Base-by-base conservation (phyloP, 1,140 invertebrate genomes). In the Intoshia linei region DNA sequence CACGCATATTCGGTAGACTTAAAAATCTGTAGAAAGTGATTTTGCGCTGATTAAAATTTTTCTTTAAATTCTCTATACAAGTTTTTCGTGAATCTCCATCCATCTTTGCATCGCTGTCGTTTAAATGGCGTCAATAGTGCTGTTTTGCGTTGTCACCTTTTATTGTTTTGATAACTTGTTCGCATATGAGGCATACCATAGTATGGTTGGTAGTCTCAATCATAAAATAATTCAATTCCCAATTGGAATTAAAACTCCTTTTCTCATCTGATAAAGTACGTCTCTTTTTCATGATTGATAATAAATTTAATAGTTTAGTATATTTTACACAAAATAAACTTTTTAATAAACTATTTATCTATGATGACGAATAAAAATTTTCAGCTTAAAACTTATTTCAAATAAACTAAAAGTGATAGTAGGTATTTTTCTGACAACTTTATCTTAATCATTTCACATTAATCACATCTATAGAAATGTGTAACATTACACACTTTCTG, bases 51-150 rank as follows among this genome's bases (percentile, higher is more conserved):
- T 14, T 7, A 31, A 31, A 14, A 4, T 31, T 5, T 14, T 18
- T 31, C 30, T 31, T 31, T 18, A 31, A 14, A 31, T 31, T 31
- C 30, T 31, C 30, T 18, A 31, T 18, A 31, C 30, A 31, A 14
- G 18, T 14, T 18, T 31, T 31, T 18, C 30, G 14, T 5, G n/a
- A 31, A 4, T 31, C 30, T 7, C 30, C 30, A 15, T 31, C 5
- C n/a, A 31, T 15, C 5, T 4, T 31, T 6, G 14, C 30, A 31
- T 31, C 14, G 4, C n/a, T 4, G n/a, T 31, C n/a, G 5, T n/a
- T 6, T 14, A 4, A n/a, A 18, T 31, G 30, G 18, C 14, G 30
- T n/a, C 5, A 4, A 31, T 15, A 31, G 18, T 31, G 30, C 14
- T 31, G 30, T 4, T 31, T 31, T 31, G 30, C 30, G 14, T 31